A percentile compares a stretch with the other conserved stretches of the same genome.
These are phyloP conservation scores for Porites cylindrica DNA, from an alignment of 92 coral and sea anemone species.

Conservation along the genomic window DNA sequence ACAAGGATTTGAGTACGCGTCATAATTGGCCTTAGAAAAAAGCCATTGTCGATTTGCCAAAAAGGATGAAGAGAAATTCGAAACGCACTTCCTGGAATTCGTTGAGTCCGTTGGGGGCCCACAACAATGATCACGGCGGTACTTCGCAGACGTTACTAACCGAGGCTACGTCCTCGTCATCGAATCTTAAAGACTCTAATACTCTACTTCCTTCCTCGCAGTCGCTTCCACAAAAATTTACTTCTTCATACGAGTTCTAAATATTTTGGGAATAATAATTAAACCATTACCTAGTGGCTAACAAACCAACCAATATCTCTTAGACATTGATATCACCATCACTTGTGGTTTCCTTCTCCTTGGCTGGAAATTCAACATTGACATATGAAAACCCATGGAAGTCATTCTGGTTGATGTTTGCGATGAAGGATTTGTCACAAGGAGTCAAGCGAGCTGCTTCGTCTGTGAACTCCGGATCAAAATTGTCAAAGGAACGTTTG, in stretches of 20 bases:
- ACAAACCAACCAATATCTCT: slow-evolving; percentile 23
- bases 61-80: too few relatives aligned
- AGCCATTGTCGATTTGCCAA: too few relatives aligned
- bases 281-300: slow-evolving; percentile 5
- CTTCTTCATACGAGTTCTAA: slow-evolving; percentile 7
- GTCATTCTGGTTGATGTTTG: slow-evolving; percentile 96
- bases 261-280: slow-evolving; percentile 12
- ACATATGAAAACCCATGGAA: slow-evolving; percentile 96
- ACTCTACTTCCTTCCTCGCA: too few relatives aligned
- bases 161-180: too few relatives aligned
- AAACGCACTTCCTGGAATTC: too few relatives aligned
- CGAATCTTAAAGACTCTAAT: too few relatives aligned
- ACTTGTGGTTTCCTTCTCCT: slow-evolving; percentile 31
- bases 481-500: slow-evolving; percentile 98
- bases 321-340: slow-evolving; percentile 72
- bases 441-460: slow-evolving; percentile 99
- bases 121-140: too few relatives aligned
- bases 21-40: too few relatives aligned
- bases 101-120: too few relatives aligned
- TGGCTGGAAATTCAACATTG: slow-evolving; percentile 80
- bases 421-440: slow-evolving; percentile 98
- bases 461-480: slow-evolving; percentile 99
- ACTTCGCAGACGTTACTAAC: too few relatives aligned
- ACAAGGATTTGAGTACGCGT: too few relatives aligned
- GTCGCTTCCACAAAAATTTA: background rate